These are phyloP conservation scores for Abscondita cerata DNA, from an alignment of 2,888 invertebrate genomes.

Conservation along the genomic window DNA sequence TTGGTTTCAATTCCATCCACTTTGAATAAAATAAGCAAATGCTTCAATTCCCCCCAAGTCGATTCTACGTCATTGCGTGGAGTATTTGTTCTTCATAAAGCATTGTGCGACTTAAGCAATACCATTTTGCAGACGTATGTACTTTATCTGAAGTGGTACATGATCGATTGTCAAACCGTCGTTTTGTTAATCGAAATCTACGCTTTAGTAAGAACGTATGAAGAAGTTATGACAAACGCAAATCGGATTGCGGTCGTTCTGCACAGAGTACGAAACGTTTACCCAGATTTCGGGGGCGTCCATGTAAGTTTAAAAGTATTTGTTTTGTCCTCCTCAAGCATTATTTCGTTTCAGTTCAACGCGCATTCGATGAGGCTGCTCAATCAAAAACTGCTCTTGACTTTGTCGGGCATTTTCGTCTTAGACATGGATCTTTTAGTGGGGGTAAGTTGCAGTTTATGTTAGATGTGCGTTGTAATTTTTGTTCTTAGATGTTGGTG, in stretches of 20 bases:
- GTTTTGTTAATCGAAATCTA: neutral
- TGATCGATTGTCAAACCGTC: neutral
- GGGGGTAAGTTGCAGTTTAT: too few relatives aligned
- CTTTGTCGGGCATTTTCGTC: too few relatives aligned
- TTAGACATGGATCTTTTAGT: too few relatives aligned
- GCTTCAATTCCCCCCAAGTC: neutral
- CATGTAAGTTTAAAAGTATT: neutral
- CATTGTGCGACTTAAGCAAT: neutral
- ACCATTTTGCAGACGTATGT: neutral
- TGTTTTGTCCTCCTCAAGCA: too few relatives aligned
- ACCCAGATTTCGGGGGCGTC: neutral
- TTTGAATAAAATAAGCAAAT: neutral
- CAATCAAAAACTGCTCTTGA: neutral
- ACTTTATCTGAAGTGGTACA: neutral
- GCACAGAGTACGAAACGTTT: neutral
- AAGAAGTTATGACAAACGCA: neutral
- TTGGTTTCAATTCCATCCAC: neutral
- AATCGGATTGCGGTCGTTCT: neutral
- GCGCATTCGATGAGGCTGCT: too few relatives aligned
- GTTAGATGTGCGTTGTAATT: too few relatives aligned
- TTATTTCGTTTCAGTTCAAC: neutral
- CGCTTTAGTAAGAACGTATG: neutral
- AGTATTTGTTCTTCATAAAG: neutral
- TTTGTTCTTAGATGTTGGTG: too few relatives aligned
- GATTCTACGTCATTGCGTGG: neutral